Evolutionary conservation across 2,113 vertebrate genomes (phyloP).

Genomic region (Hippocampus guttulatus): DNA sequence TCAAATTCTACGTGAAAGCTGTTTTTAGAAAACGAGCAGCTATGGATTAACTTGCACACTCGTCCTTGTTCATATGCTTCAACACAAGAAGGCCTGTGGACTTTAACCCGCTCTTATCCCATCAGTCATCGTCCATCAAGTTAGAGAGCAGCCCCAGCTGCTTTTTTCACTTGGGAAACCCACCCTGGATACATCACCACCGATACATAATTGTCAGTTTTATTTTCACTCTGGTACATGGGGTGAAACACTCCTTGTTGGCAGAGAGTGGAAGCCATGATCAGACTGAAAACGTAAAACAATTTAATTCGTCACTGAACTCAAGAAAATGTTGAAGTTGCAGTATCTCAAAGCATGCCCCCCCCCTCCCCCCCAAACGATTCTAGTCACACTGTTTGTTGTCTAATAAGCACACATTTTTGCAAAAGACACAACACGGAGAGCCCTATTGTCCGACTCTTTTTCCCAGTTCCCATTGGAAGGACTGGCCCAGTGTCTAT

Average conservation of each 20-base stretch:
- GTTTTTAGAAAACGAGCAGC: neutral
- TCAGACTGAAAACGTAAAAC: constrained; percentile 29
- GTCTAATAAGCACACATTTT: neutral
- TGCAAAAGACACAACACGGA: constrained; percentile 27
- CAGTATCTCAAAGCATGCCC: neutral
- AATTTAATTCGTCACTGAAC: neutral
- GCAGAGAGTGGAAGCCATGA: constrained; percentile 29
- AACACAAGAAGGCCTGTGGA: constrained; percentile 25
- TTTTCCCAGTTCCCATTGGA: constrained; percentile 41
- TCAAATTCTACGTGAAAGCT: neutral
- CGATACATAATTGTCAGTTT: constrained; percentile 46
- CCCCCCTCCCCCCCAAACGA: neutral
- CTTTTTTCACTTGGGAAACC: constrained; percentile 40
- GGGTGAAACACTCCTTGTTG: constrained; percentile 50
- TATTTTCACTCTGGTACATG: constrained; percentile 44
- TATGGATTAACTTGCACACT: constrained; percentile 22
- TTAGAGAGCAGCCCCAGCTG: constrained; percentile 44
- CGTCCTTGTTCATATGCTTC: constrained; percentile 21
- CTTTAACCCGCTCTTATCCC: constrained; percentile 50
- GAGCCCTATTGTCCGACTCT: constrained; percentile 40
- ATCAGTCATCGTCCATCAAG: constrained; percentile 66
- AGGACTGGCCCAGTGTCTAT: constrained; percentile 27
- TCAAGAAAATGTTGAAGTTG: neutral
- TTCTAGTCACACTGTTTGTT: neutral
- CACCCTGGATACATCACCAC: constrained; percentile 31